phyloP scores from a whole-genome alignment of 2,113 vertebrate species.

The Phocoena phocoena region DNA sequence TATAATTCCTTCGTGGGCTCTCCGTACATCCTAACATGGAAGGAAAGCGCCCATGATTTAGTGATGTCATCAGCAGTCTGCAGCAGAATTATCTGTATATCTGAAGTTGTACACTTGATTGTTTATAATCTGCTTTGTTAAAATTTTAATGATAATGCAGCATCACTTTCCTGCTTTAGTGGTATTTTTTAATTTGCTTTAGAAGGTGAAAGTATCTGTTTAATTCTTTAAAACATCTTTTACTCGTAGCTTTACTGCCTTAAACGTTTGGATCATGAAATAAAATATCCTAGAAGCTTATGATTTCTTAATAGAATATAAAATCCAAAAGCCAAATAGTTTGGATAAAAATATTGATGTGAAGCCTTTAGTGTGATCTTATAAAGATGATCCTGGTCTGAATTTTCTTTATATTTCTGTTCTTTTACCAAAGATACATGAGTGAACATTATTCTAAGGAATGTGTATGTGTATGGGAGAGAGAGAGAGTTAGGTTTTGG shows the following conservation, averaged over 20 bases:
- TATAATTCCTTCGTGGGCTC: not conserved
- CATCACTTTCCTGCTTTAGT: not conserved
- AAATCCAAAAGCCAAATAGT: not conserved
- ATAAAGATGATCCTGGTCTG: not conserved
- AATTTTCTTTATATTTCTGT: conserved; percentile 17
- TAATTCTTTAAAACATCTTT: conserved; percentile 41
- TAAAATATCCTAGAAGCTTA: not conserved
- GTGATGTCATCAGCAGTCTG: not conserved
- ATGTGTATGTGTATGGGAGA: not conserved
- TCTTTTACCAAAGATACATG: not conserved
- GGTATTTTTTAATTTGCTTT: not conserved
- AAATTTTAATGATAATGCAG: conserved; percentile 44
- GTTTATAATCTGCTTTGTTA: conserved; percentile 46
- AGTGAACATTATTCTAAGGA: not conserved
- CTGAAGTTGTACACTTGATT: not conserved
- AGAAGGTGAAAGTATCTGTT: conserved; percentile 10
- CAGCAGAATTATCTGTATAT: not conserved
- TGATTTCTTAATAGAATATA: conserved; percentile 40
- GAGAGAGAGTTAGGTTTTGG: not conserved
- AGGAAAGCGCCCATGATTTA: not conserved
- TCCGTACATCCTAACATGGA: not conserved
- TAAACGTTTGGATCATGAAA: conserved; percentile 1
- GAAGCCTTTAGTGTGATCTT: not conserved
- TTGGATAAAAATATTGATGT: conserved; percentile 43
- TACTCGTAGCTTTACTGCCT: not conserved